These are phyloP conservation scores for Galaxias olidus DNA, from an alignment of 2,797 vertebrate species.

Conservation along the genomic window DNA sequence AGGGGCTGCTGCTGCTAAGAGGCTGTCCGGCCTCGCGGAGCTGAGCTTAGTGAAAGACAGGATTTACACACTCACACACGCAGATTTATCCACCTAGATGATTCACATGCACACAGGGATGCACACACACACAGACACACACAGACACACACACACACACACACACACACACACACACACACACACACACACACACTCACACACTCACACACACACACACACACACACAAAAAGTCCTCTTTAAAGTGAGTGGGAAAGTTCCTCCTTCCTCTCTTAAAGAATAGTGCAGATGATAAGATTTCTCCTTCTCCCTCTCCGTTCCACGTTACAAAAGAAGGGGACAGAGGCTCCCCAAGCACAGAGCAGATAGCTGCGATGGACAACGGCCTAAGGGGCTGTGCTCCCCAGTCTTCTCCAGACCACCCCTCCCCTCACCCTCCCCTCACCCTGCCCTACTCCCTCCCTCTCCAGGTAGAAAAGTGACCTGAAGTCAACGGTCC, in stretches of 20 bases:
- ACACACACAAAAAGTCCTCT: constrained; percentile 54
- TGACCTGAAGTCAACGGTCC: constrained; percentile 56
- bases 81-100: constrained; percentile 30
- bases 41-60: constrained; percentile 46
- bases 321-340: constrained; percentile 53
- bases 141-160: constrained; percentile 15
- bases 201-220: constrained; percentile 35
- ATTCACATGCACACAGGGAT: constrained; percentile 42
- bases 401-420: constrained; percentile 17
- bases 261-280: constrained; percentile 73
- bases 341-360: constrained; percentile 58
- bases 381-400: constrained; percentile 27
- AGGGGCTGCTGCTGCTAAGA: constrained; percentile 14
- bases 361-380: constrained; percentile 54
- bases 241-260: constrained; percentile 76
- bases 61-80: constrained; percentile 56
- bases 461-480: constrained; percentile 35
- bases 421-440: not conserved
- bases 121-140: constrained; percentile 34
- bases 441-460: not conserved
- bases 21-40: constrained; percentile 35
- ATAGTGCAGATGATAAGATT: constrained; percentile 75
- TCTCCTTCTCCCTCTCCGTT: constrained; percentile 34
- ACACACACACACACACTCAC: constrained; percentile 24
- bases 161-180: constrained; percentile 16